Evolutionary conservation across 2,888 invertebrate genomes (phyloP).

Genomic region (Brachyopa scutellaris): DNA sequence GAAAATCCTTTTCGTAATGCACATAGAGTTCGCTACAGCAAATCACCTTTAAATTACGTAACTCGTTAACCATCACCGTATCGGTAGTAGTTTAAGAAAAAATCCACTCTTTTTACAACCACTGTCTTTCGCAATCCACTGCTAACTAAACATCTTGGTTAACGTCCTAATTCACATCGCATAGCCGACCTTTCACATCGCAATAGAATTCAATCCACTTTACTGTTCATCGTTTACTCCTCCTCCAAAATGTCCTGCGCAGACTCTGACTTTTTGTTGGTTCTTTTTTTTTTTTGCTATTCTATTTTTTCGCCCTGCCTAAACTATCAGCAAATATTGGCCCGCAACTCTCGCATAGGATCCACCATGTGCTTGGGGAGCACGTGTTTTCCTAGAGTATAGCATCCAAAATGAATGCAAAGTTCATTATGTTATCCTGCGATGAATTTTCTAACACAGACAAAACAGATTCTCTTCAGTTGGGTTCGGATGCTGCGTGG

Average conservation of each 20-base stretch:
- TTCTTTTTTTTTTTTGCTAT: conserved; percentile 11
- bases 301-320: background rate
- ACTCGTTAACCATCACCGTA: background rate
- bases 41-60: too few relatives aligned
- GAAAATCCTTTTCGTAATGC: too few relatives aligned
- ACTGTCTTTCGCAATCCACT: conserved; percentile 18
- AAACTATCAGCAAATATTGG: conserved; percentile 59
- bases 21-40: too few relatives aligned
- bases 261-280: conserved; percentile 23
- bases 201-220: conserved; percentile 49
- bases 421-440: conserved; percentile 45
- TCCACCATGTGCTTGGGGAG: conserved; percentile 63
- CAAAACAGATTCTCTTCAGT: conserved; percentile 11
- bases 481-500: conserved; percentile 65
- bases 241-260: conserved; percentile 62
- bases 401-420: conserved; percentile 44
- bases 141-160: conserved; percentile 48
- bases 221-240: conserved; percentile 62
- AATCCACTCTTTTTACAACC: conserved; percentile 14
- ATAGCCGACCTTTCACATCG: conserved; percentile 68
- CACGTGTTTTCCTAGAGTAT: conserved; percentile 46
- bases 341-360: conserved; percentile 29
- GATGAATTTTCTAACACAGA: conserved; percentile 24
- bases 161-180: conserved; percentile 48
- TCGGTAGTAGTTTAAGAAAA: background rate